Evolutionary conservation across 2,113 vertebrate genomes (phyloP).

Genomic region (Theristicus caerulescens): DNA sequence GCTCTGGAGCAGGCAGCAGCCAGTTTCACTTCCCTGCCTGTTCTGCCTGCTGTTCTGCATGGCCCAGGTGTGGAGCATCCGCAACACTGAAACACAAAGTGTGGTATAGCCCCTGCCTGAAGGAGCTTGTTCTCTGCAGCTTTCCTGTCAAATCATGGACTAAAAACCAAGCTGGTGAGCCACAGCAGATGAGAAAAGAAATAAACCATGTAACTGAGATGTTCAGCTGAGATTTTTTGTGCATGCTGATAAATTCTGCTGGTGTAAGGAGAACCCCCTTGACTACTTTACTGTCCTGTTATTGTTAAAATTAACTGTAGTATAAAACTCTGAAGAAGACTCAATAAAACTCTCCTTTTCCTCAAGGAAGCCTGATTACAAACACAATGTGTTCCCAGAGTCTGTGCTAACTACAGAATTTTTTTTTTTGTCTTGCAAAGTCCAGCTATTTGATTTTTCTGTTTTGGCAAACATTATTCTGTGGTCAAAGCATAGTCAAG

Average conservation of each 20-base stretch:
- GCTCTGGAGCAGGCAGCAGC: neutral
- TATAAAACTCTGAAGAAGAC: slow-evolving; percentile 13
- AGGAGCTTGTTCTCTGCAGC: neutral
- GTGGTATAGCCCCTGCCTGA: neutral
- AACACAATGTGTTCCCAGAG: neutral
- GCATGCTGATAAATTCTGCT: neutral
- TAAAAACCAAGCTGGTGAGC: neutral
- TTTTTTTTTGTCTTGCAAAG: neutral
- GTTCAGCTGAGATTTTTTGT: neutral
- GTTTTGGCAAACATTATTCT: neutral
- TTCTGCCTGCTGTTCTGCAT: neutral
- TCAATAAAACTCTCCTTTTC: neutral
- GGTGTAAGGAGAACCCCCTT: neutral
- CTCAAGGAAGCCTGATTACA: neutral
- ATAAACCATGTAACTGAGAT: neutral
- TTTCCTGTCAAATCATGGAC: neutral
- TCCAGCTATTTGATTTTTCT: neutral
- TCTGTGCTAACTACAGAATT: neutral
- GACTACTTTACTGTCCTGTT: neutral
- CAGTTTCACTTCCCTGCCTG: neutral
- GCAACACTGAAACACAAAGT: neutral
- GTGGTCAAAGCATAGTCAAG: neutral
- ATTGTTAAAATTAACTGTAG: neutral
- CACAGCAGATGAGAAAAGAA: neutral
- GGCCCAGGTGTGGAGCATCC: neutral